phyloP scores from a whole-genome alignment of 1,140 invertebrate genomes.

The Berghia stephanieae region DNA sequence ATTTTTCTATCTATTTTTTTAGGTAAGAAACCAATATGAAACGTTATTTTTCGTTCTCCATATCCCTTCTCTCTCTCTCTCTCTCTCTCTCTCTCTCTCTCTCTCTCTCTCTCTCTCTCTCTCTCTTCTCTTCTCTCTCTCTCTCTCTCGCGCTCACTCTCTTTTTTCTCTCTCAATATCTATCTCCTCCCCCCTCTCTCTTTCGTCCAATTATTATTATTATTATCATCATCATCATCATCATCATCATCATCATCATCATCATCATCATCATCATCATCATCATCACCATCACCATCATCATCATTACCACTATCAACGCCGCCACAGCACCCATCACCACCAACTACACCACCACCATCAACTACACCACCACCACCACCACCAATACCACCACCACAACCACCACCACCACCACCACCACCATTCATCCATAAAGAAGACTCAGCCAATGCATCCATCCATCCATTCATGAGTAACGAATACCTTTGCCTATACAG shows the following conservation, averaged over 20 bases:
- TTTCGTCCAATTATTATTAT: background rate
- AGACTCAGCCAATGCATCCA: too few species aligned
- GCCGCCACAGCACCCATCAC: background rate
- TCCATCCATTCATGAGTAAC: background rate
- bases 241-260: constrained; percentile 23
- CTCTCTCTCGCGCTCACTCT: too few species aligned
- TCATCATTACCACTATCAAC: constrained; percentile 12
- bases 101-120: too few species aligned
- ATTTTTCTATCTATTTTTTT: too few species aligned
- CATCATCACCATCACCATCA: constrained; percentile 6
- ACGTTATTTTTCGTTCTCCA: too few species aligned
- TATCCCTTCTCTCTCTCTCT: too few species aligned
- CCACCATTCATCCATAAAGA: constrained; percentile 1
- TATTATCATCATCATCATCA: constrained; percentile 13
- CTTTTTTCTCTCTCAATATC: too few species aligned
- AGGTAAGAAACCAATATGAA: too few species aligned
- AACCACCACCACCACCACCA: background rate
- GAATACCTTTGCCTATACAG: background rate
- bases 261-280: background rate
- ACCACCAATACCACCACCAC: background rate
- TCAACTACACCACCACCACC: background rate
- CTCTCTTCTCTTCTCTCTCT: too few species aligned
- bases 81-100: too few species aligned
- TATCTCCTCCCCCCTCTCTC: too few species aligned
- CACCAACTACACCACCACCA: background rate